A percentile compares a stretch with the other conserved stretches of the same genome.
Evolutionary conservation across 2,888 invertebrate species (phyloP).

Genomic region (Siphlonurus alternatus): DNA sequence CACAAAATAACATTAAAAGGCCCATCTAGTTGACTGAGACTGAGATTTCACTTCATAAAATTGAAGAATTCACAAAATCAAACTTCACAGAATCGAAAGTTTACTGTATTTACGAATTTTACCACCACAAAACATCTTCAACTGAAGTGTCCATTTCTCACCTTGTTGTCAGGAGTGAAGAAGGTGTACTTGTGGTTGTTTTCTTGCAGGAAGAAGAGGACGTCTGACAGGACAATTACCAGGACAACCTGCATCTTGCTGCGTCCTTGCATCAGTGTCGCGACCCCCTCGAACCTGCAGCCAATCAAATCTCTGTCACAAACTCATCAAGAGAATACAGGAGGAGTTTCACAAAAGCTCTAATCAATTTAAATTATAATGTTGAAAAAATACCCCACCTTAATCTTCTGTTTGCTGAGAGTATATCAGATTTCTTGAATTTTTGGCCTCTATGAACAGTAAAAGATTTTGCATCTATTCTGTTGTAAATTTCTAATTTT

Average conservation of each 20-base stretch:
- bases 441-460: constrained; percentile 65
- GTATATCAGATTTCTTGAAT: constrained; percentile 84
- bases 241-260: constrained; percentile 78
- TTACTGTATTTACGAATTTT: background rate
- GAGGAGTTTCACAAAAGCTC: too few species aligned
- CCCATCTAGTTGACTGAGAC: background rate
- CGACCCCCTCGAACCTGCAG: constrained; percentile 65
- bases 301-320: too few species aligned
- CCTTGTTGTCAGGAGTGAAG: constrained; percentile 87
- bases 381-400: constrained; percentile 31
- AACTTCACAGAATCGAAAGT: too few species aligned
- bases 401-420: constrained; percentile 65
- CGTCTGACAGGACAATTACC: constrained; percentile 80
- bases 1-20: background rate
- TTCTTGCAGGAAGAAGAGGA: constrained; percentile 80
- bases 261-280: constrained; percentile 77
- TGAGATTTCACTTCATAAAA: too few species aligned
- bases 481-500: constrained; percentile 79
- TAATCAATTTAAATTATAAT: background rate
- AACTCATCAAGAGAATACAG: background rate
- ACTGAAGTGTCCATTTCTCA: constrained; percentile 22
- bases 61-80: too few species aligned
- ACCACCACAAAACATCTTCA: constrained; percentile 3
- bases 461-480: constrained; percentile 84
- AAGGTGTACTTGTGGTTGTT: constrained; percentile 86